Base-by-base conservation (phyloP, 2,888 invertebrate genomes). In the Drosophila histrio region DNA sequence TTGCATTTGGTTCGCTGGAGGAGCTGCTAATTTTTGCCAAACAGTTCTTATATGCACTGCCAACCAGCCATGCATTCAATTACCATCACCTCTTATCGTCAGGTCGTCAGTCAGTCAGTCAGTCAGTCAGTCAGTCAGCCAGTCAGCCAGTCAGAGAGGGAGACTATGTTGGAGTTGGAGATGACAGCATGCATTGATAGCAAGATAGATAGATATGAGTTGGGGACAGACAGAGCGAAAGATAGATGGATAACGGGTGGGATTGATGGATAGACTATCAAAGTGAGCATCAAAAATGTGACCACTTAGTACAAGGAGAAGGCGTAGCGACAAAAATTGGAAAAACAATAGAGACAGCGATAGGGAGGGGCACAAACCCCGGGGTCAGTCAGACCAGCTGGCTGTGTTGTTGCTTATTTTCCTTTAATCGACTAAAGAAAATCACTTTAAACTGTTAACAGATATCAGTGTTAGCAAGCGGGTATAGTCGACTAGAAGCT, bases 1-100 rank as follows among this genome's bases (percentile, higher is more conserved):
- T 79, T 83, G 77, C 79, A 73, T 73, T 76, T 59, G 66, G 47
- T 61, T 57, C 46, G 54, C 38, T 58, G 46, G 41, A 54, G 53
- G 26, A 44, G 61, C 72, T 63, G 63, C 71, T 88, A 79, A 76
- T 73, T 47, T 57, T 24, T 41, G 17, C 17, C 53, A 53, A 50
- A 58, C 58, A 41, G n/a, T 52, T 52, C 24, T 26, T 32, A 52
- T 36, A 36, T 54, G 50, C 50, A 54, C 21, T 53, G 44, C 26
- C 46, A 54, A 28, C 8, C 39, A 39, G 24, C 43, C 32, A 47
- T 59, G 72, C 85, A 80, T 88, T 84, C 88, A 84, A 84, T 86
- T 88, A 86, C 71, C 69, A 64, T 44, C 62, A 50, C 62, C 77
- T 52, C 13, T 26, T n/a, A 38, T 50, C 38, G 19, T 19, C 38